Evolutionary conservation across 1,140 invertebrate genomes (phyloP), one percentile per base, ranked within the genome.

Genomic region (Pseudomyrmex flavicornis): DNA sequence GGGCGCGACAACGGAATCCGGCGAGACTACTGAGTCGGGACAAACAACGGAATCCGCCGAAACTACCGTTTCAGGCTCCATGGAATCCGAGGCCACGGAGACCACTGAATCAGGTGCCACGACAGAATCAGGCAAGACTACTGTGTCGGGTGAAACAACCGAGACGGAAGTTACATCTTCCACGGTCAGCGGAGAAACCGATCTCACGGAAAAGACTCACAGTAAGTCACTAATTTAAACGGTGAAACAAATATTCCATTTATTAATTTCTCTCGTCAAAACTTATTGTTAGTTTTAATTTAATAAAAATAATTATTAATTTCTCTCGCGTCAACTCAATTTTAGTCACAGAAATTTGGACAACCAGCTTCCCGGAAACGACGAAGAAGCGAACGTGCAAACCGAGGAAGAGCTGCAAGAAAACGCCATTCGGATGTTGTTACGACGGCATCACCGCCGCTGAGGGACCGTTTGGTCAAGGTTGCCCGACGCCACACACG

Each of bases 401-500:
- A 88, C 91, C 94, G 0, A 94, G 93, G 79, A 93, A 95, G 54
- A 94, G 94, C 63, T 99, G 98, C 89, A 95, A 95, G 17, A 96
- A 95, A 26, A 95, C 96, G 13, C 93, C 96, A 85, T 99, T 97
- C 91, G 98, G 98, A 13, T 99, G 98, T 91, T 99, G 99, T 93
- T 97, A 96, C 17, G 98, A 99, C 93, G 97, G 96, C 17, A 96
- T 96, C 82, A 98, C 97, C 5, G 90, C 95, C 5, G 98, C 98
- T 35, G 93, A 95, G 89, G 99, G 98, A 90, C 97, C 98, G 44
- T 99, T 98, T 88, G 96, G 96, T 82, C 95, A 97, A 95, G 98
- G 97, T 17, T 98, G 97, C 91, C 95, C 96, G 0, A 96, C 94
- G 82, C 95, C 96, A 0, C 95, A 96, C 84, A 98, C 97, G 0